Percentiles rank a stretch among this genome's conserved stretches.
phyloP scores from a whole-genome alignment of 2,888 invertebrate species.

The Heliconius cydno region DNA sequence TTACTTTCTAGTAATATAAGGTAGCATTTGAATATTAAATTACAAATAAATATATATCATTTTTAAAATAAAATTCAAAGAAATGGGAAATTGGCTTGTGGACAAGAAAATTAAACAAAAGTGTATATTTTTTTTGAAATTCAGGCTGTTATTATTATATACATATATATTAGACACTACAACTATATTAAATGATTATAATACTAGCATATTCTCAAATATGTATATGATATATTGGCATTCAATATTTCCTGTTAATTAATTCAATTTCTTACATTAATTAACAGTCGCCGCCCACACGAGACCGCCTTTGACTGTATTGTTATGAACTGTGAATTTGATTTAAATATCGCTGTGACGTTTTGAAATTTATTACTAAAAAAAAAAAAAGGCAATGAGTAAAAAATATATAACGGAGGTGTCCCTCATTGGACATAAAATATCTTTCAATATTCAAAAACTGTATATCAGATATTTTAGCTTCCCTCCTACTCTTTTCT shows the following conservation, averaged over 20 bases:
- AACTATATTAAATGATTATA: too few relatives aligned
- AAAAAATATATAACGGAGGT: neutral
- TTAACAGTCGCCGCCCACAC: slow-evolving; percentile 8
- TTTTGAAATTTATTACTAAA: neutral
- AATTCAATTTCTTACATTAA: neutral
- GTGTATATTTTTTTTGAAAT: too few relatives aligned
- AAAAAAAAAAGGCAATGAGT: too few relatives aligned
- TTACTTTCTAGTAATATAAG: neutral
- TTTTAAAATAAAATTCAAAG: neutral
- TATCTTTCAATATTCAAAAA: neutral
- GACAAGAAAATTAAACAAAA: too few relatives aligned
- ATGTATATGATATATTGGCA: neutral
- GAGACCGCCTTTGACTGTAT: neutral
- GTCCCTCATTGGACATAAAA: neutral
- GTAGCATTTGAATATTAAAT: neutral
- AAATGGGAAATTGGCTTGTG: too few relatives aligned
- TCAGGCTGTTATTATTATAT: too few relatives aligned
- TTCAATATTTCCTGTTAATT: neutral
- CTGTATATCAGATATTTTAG: neutral
- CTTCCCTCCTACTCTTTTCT: neutral
- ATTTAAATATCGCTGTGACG: neutral
- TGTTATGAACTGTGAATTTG: neutral
- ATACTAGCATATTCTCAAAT: neutral
- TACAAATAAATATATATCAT: neutral
- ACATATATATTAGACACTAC: too few relatives aligned